Conservation (phyloP, 1,140 invertebrate genomes). For the Calephelis virginiensis region DNA sequence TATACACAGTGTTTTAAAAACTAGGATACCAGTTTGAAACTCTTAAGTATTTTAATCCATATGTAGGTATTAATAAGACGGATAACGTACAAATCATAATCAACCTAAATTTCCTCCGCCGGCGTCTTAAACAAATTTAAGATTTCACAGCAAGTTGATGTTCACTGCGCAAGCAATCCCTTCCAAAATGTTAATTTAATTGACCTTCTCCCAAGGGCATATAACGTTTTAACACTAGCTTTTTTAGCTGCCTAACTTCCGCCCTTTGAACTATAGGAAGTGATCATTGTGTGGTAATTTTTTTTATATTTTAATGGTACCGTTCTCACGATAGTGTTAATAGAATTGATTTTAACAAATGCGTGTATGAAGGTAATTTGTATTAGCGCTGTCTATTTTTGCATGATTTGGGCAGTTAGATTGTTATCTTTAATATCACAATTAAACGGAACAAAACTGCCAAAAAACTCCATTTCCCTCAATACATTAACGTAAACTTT, state of each 20-base stretch:
- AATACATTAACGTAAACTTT: too few species aligned
- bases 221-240: conserved; percentile 5
- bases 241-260: conserved; percentile 8
- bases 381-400: not conserved
- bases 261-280: conserved; percentile 15
- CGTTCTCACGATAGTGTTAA: conserved; percentile 1
- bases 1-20: too few species aligned
- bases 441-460: too few species aligned
- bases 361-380: not conserved
- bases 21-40: too few species aligned
- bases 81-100: too few species aligned
- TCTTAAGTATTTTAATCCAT: too few species aligned
- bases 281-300: conserved; percentile 1
- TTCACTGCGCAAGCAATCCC: conserved; percentile 4
- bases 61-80: too few species aligned
- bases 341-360: not conserved
- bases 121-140: not conserved
- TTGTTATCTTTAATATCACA: not conserved
- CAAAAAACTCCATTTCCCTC: too few species aligned
- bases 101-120: too few species aligned
- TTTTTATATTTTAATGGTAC: conserved; percentile 9
- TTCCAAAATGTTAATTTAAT: conserved; percentile 12
- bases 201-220: conserved; percentile 13
- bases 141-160: conserved; percentile 1
- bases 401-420: conserved; percentile 1